phyloP scores from a whole-genome alignment of 2,113 vertebrate genomes.

The Lepisosteus oculatus region DNA sequence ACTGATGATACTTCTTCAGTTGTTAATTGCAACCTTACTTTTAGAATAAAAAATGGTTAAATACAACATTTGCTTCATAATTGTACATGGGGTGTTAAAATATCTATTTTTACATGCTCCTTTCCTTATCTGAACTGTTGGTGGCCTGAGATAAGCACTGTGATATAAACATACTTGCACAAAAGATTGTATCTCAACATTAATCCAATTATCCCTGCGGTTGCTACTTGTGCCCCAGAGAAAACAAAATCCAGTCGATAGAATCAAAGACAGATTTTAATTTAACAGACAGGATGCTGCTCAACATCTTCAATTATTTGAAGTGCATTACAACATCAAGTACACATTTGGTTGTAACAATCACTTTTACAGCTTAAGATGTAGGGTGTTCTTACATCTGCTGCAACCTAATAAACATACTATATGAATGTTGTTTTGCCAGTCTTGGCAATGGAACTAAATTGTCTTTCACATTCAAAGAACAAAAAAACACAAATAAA shows the following conservation, averaged over 20 bases:
- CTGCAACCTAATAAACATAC: constrained; percentile 10
- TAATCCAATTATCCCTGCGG: constrained; percentile 24
- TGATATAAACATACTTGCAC: constrained; percentile 12
- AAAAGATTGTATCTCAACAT: constrained; percentile 27
- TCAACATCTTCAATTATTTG: constrained; percentile 17
- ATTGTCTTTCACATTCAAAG: not conserved
- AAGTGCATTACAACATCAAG: constrained; percentile 5
- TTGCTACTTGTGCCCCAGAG: constrained; percentile 3
- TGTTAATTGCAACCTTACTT: no score
- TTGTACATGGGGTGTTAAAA: no score
- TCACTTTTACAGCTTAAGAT: constrained; percentile 6
- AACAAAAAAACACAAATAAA: not conserved
- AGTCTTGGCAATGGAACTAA: not conserved
- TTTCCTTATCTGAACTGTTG: not conserved
- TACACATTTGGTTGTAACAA: constrained; percentile 2
- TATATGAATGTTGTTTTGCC: not conserved
- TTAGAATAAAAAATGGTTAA: no score
- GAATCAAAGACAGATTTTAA: constrained; percentile 20
- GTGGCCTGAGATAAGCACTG: constrained; percentile 17
- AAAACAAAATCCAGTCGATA: constrained; percentile 23
- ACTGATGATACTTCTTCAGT: no score
- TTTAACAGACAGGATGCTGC: constrained; percentile 20
- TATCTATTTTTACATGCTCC: not conserved
- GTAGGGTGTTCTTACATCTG: not conserved
- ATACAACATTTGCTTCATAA: no score